Base-by-base conservation (phyloP, 1,140 invertebrate species). In the Aphelenchoides fujianensis region DNA sequence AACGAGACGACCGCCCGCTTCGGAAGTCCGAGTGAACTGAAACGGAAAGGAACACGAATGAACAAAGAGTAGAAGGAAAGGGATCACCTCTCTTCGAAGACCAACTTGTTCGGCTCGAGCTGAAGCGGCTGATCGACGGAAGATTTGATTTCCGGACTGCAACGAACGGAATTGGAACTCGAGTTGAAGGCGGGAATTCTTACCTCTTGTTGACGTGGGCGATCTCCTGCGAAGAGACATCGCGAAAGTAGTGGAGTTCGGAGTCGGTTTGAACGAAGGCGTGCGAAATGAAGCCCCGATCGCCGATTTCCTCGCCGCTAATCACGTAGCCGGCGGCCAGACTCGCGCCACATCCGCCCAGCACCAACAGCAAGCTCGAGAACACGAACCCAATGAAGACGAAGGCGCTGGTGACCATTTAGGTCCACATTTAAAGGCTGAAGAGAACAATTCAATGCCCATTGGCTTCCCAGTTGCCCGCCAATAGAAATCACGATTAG, bases 261-360 rank as follows among this genome's bases (percentile, higher is more conserved):
- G 88, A 89, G 82, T 89, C 89, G 84, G 89, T 89, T 84, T 90
- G 89, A 74, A 90, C 88, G 81, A 90, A 90, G 73, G 88, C 89
- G 67, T 80, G 76, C 12, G 79, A 77, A 53, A 80, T 61, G n/a
- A 59, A 32, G 19, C 70, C 75, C 1, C 41, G 5, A 36, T 36
- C 16, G 5, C 5, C 30, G 62, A 16, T 12, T 23, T 48, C 41
- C 12, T 48, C 41, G 41, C 41, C 41, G 41, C 41, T 48, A 23
- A 48, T 48, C 41, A 48, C 12, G 41, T 16, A 48, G 12, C 41
- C 41, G 41, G 41, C 55, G 23, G 5, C 5, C 55, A 59, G 23
- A 59, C 5, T 16, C 23, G 27, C 55, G 19, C 55, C 5, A 23
- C 28, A 59, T 30, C 5, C 34, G 19, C 5, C 55, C 19, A 5